Conservation (phyloP, 2,113 vertebrate species). For the Podocnemis expansa region DNA sequence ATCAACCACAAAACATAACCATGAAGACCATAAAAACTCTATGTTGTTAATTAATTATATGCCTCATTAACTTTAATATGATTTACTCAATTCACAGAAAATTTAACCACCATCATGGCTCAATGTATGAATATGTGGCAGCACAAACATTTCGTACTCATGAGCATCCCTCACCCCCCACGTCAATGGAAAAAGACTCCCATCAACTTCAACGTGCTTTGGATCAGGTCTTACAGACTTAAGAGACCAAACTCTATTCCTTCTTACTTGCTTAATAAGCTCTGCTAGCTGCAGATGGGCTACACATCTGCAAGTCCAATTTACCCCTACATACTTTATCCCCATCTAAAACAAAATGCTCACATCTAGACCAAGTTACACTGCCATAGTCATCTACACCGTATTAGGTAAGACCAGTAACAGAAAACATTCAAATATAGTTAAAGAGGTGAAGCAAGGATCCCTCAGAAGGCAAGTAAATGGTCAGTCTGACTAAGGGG, state of each 20-base stretch:
- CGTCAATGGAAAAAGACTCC: not conserved
- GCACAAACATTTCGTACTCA: constrained; percentile 48
- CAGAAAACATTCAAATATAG: not conserved
- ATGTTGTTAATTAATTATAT: constrained; percentile 87
- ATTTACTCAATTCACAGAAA: constrained; percentile 84
- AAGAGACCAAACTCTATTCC: not conserved
- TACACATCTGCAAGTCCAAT: not conserved
- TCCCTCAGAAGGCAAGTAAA: not conserved
- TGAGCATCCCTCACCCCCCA: constrained; percentile 9
- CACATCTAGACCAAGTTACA: not conserved
- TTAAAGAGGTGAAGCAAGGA: not conserved
- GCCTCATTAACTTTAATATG: constrained; percentile 84
- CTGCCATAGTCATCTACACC: not conserved
- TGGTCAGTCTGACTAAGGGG: not conserved
- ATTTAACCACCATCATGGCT: constrained; percentile 69
- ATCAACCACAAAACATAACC: constrained; percentile 82
- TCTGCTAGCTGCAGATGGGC: not conserved
- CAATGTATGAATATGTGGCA: constrained; percentile 62
- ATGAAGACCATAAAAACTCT: constrained; percentile 80
- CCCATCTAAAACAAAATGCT: fast-evolving
- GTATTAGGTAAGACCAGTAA: not conserved
- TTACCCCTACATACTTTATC: not conserved
- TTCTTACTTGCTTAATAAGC: not conserved
- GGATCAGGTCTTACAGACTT: not conserved
- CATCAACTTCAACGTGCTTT: not conserved